Evolutionary conservation across 2,113 vertebrate species (phyloP).

Genomic region (Chlamydotis undulata): DNA sequence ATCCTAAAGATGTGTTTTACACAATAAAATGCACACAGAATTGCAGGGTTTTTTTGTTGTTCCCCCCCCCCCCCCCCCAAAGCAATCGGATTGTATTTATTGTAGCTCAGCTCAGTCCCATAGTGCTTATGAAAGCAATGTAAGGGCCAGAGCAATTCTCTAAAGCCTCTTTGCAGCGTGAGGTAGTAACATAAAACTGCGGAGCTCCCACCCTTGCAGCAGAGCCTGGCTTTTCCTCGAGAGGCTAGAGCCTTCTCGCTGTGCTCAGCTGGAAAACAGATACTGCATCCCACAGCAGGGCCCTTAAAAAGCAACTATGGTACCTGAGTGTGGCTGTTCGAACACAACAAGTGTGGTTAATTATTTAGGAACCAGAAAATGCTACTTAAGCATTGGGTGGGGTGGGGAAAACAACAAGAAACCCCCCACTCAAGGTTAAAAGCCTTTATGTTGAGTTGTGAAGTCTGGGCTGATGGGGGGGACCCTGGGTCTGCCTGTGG

Average conservation of each 20-base stretch:
- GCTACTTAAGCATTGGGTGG: background rate
- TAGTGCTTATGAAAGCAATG: background rate
- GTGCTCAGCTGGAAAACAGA: background rate
- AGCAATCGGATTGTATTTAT: background rate
- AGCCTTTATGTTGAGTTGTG: background rate
- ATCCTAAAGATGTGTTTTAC: background rate
- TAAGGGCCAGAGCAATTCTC: background rate
- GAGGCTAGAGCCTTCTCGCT: background rate
- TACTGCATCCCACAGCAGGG: accelerated
- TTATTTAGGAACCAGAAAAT: background rate
- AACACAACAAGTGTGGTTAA: background rate
- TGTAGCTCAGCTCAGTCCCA: background rate
- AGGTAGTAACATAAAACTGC: background rate
- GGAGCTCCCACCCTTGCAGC: background rate
- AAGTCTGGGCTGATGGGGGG: background rate
- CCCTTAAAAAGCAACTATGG: background rate
- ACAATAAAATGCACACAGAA: background rate
- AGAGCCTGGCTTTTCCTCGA: background rate
- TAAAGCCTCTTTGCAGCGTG: background rate
- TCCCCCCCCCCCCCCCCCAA: too few species aligned
- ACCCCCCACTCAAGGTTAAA: too few species aligned
- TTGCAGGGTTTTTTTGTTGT: background rate
- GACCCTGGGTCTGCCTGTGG: background rate
- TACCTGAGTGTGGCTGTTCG: background rate
- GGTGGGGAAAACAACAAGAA: too few species aligned